These are phyloP conservation scores for Lutra lutra DNA, from an alignment of 2,797 vertebrate genomes.

Conservation along the genomic window DNA sequence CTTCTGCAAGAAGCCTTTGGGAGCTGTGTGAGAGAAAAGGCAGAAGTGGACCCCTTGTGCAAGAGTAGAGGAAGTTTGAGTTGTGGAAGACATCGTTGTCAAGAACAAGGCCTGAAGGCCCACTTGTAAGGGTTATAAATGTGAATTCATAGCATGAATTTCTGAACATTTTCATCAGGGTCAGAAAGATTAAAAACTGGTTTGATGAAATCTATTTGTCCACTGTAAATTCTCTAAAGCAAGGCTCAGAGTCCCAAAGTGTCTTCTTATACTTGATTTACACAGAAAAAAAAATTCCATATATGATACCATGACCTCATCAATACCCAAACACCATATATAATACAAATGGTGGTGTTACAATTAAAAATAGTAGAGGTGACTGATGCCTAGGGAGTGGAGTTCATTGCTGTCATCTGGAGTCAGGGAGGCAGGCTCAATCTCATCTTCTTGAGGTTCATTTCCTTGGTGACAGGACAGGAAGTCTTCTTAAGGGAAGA, in stretches of 20 bases:
- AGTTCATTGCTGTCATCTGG: constrained; percentile 79
- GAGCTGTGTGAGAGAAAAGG: constrained; percentile 85
- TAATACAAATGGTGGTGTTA: constrained; percentile 89
- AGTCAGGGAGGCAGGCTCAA: constrained; percentile 33
- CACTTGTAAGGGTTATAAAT: constrained; percentile 92
- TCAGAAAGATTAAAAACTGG: constrained; percentile 89
- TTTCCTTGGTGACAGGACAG: constrained; percentile 84
- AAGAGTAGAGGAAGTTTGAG: constrained; percentile 88
- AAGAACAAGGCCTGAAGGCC: constrained; percentile 89
- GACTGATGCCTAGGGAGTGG: constrained; percentile 83
- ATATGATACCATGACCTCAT: constrained; percentile 90
- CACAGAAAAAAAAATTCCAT: constrained; percentile 90
- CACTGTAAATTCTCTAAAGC: constrained; percentile 89
- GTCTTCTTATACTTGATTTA: constrained; percentile 91
- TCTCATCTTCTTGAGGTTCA: constrained; percentile 86
- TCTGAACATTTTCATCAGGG: constrained; percentile 88
- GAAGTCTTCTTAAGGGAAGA: constrained; percentile 72
- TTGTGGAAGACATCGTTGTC: constrained; percentile 92
- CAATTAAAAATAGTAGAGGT: constrained; percentile 88
- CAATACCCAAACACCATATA: constrained; percentile 89
- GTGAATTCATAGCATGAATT: constrained; percentile 92
- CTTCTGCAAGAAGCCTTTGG: constrained; percentile 90
- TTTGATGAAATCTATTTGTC: constrained; percentile 88
- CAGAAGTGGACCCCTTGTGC: constrained; percentile 84
- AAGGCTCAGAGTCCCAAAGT: constrained; percentile 94